Percentiles rank a stretch among this genome's conserved stretches.
Conservation (phyloP, 2,888 invertebrate genomes). For the Dryobota labecula region DNA sequence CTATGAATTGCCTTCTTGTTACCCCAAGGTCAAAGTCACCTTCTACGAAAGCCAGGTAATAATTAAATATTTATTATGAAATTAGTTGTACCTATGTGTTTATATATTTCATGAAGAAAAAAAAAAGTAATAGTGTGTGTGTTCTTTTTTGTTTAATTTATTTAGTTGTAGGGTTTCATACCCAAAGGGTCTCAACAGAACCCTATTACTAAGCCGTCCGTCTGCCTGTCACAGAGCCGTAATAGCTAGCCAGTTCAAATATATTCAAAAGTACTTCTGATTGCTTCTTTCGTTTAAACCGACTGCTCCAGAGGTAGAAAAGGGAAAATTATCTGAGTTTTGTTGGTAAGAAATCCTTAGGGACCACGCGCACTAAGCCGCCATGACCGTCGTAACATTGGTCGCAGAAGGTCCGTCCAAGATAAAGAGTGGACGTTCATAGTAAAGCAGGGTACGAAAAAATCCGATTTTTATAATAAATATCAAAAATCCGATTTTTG, state of each 20-base stretch:
- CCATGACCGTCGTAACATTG: neutral
- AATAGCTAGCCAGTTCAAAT: neutral
- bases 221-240: neutral
- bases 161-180: neutral
- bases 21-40: slow-evolving; percentile 92
- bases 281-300: too few relatives aligned
- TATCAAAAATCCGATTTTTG: too few relatives aligned
- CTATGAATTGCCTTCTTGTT: slow-evolving; percentile 97
- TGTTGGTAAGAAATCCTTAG: neutral
- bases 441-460: too few relatives aligned
- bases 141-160: neutral
- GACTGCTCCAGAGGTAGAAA: neutral
- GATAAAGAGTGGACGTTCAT: neutral
- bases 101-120: neutral
- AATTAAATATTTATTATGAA: slow-evolving; percentile 9
- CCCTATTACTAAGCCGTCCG: neutral
- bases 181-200: neutral
- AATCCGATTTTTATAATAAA: too few relatives aligned
- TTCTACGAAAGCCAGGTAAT: slow-evolving; percentile 71
- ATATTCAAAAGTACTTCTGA: neutral
- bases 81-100: neutral
- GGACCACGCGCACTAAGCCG: neutral
- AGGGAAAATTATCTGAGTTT: neutral
- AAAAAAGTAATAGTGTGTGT: neutral
- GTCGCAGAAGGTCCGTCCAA: neutral